A percentile compares a stretch with the other conserved stretches of the same genome.
phyloP scores from a whole-genome alignment of 2,888 invertebrate species.

The Epiblema foenella region DNA sequence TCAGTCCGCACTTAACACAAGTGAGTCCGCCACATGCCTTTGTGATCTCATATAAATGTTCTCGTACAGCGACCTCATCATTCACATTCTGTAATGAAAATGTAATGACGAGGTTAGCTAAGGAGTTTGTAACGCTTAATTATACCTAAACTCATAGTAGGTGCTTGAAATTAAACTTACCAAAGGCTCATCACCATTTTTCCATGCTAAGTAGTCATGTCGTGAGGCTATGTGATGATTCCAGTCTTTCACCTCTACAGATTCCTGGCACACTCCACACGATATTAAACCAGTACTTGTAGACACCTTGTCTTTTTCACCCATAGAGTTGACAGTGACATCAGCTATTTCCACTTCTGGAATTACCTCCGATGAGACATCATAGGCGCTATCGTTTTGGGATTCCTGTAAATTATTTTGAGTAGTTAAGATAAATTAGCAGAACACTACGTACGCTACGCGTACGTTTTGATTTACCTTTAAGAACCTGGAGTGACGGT shows the following conservation, averaged over 20 bases:
- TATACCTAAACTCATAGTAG: too few relatives aligned
- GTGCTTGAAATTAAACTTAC: constrained; percentile 34
- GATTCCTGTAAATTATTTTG: constrained; percentile 14
- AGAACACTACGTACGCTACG: not conserved
- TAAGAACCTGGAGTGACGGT: too few relatives aligned
- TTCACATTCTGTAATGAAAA: constrained; percentile 47
- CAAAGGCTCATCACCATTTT: constrained; percentile 26
- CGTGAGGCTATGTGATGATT: constrained; percentile 12
- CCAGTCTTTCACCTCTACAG: not conserved
- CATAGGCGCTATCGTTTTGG: constrained; percentile 16
- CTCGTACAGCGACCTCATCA: constrained; percentile 51
- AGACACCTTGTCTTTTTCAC: not conserved
- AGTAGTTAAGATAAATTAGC: not conserved
- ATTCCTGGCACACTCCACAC: constrained; percentile 19
- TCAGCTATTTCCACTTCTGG: constrained; percentile 5
- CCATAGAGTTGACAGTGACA: not conserved
- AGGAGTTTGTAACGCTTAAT: too few relatives aligned
- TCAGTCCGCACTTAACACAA: constrained; percentile 52
- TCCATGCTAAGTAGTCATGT: constrained; percentile 22
- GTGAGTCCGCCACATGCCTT: constrained; percentile 49
- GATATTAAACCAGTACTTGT: not conserved
- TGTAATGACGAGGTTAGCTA: too few relatives aligned
- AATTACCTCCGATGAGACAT: constrained; percentile 6
- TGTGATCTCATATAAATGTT: constrained; percentile 54
- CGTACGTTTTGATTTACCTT: too few relatives aligned